These are phyloP conservation scores for Masnerella sp. DNA, from an alignment of 2,888 invertebrate genomes.

Conservation along the genomic window DNA sequence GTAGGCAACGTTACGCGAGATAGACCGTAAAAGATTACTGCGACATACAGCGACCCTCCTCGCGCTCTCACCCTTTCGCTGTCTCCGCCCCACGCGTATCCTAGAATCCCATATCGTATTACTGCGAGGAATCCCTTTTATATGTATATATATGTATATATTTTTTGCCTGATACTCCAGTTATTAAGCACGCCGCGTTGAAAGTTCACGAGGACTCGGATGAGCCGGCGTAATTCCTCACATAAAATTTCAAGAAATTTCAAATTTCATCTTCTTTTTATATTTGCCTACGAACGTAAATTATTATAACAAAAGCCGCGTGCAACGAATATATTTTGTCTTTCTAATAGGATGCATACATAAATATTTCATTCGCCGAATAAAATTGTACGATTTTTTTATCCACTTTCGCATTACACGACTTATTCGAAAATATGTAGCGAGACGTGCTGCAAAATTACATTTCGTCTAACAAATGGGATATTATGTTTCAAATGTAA, in stretches of 20 bases:
- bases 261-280: constrained; percentile 43
- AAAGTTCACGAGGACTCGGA: constrained; percentile 61
- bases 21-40: constrained; percentile 73
- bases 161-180: constrained; percentile 64
- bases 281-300: constrained; percentile 35
- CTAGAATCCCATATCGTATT: constrained; percentile 73
- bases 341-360: constrained; percentile 36
- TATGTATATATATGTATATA: constrained; percentile 62
- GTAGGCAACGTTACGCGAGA: constrained; percentile 66
- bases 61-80: constrained; percentile 53
- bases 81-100: constrained; percentile 66
- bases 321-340: constrained; percentile 31
- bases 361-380: constrained; percentile 35
- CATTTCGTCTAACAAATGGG: no score
- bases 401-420: constrained; percentile 27
- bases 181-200: constrained; percentile 71
- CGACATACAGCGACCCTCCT: constrained; percentile 66
- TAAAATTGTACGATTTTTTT: constrained; percentile 23
- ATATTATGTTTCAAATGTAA: no score
- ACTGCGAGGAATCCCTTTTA: constrained; percentile 69
- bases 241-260: constrained; percentile 53
- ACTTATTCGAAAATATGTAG: no score
- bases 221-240: constrained; percentile 52
- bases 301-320: constrained; percentile 37
- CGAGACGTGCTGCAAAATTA: neutral